phyloP scores from a whole-genome alignment of 2,888 invertebrate species.

The Mesochorus sp. region DNA sequence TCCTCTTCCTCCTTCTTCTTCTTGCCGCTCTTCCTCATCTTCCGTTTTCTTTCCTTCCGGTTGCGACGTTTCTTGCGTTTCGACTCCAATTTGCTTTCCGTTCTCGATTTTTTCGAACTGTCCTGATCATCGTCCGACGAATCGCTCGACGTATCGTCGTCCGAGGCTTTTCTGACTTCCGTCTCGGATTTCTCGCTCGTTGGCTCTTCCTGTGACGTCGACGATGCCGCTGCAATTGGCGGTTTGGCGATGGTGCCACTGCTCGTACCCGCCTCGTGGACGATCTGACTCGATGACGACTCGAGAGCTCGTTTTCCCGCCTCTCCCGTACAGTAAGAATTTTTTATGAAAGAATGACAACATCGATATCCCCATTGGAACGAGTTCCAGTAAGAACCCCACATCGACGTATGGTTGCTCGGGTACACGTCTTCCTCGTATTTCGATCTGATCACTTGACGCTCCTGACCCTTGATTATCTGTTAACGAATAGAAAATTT shows the following conservation, averaged over 20 bases:
- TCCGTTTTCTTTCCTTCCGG: slow-evolving; percentile 81
- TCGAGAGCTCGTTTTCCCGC: slow-evolving; percentile 83
- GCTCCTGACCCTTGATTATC: slow-evolving; percentile 92
- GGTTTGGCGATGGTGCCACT: slow-evolving; percentile 16
- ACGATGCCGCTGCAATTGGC: slow-evolving; percentile 65
- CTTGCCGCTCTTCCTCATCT: slow-evolving; percentile 72
- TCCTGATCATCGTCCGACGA: slow-evolving; percentile 83
- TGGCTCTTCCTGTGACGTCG: slow-evolving; percentile 14
- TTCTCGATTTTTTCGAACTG: slow-evolving; percentile 79
- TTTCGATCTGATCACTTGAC: slow-evolving; percentile 91
- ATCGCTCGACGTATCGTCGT: slow-evolving; percentile 80
- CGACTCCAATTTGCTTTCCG: slow-evolving; percentile 81
- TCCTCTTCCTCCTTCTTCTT: slow-evolving; percentile 79
- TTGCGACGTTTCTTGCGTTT: slow-evolving; percentile 84
- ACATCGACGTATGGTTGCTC: slow-evolving; percentile 97
- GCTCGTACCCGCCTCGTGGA: not conserved
- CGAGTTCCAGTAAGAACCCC: slow-evolving; percentile 97
- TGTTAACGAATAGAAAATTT: slow-evolving; percentile 67
- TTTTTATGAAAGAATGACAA: slow-evolving; percentile 95
- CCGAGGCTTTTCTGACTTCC: slow-evolving; percentile 68
- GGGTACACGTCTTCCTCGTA: slow-evolving; percentile 97
- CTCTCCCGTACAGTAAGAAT: slow-evolving; percentile 94
- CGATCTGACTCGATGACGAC: slow-evolving; percentile 32
- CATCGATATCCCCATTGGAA: slow-evolving; percentile 98
- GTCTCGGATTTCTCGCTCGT: slow-evolving; percentile 68